These are phyloP conservation scores for Smittia aterrima DNA, from an alignment of 2,888 invertebrate genomes.

Conservation along the genomic window DNA sequence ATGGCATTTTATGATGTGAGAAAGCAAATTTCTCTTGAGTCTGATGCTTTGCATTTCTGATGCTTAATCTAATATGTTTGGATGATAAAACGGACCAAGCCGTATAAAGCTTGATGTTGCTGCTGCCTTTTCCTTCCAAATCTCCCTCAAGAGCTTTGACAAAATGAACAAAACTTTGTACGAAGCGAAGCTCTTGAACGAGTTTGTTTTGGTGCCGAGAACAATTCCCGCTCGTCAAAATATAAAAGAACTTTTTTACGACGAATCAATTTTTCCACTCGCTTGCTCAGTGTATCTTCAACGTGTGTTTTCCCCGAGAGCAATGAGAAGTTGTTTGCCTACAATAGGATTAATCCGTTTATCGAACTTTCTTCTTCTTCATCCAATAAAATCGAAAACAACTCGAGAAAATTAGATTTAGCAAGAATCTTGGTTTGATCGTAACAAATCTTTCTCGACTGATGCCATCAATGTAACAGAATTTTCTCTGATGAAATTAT, in stretches of 20 bases:
- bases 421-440: not conserved
- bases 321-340: not conserved
- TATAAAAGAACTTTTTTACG: not conserved
- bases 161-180: no score
- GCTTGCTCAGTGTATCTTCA: not conserved
- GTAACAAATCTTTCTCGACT: not conserved
- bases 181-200: no score
- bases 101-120: no score
- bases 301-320: not conserved
- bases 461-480: not conserved
- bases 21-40: slow-evolving; percentile 6
- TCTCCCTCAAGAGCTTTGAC: no score
- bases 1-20: not conserved
- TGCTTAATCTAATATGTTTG: not conserved
- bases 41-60: not conserved
- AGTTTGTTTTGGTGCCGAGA: no score
- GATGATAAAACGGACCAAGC: no score
- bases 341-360: not conserved
- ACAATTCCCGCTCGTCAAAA: no score
- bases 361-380: not conserved
- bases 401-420: not conserved
- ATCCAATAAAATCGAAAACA: slow-evolving; percentile 1
- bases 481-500: slow-evolving; percentile 1
- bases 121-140: no score
- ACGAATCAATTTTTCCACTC: not conserved